Percentiles rank a stretch among this genome's conserved stretches.
Evolutionary conservation across 2,888 invertebrate genomes (phyloP).

Genomic region (Arge pagana): DNA sequence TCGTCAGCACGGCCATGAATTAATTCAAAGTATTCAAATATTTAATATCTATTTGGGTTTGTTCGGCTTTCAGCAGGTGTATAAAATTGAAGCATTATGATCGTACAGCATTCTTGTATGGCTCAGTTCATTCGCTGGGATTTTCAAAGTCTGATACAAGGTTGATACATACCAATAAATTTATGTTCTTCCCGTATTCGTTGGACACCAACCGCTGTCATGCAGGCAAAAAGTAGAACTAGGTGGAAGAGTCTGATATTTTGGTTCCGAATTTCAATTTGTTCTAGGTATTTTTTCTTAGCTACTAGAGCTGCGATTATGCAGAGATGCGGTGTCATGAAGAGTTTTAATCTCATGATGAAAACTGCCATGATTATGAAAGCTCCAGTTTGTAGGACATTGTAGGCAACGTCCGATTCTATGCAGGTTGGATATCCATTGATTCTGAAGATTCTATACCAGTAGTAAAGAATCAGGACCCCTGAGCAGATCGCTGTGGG

Average conservation of each 20-base stretch:
- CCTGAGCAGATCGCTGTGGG: slow-evolving; percentile 63
- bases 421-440: slow-evolving; percentile 54
- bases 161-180: slow-evolving; percentile 55
- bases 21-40: too few species aligned
- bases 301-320: slow-evolving; percentile 72
- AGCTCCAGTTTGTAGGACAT: slow-evolving; percentile 71
- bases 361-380: slow-evolving; percentile 75
- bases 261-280: slow-evolving; percentile 54
- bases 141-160: too few species aligned
- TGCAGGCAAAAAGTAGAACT: slow-evolving; percentile 60
- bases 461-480: slow-evolving; percentile 54
- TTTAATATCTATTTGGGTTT: too few species aligned
- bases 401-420: slow-evolving; percentile 70
- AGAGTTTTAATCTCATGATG: slow-evolving; percentile 78
- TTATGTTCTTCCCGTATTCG: slow-evolving; percentile 62
- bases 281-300: slow-evolving; percentile 63
- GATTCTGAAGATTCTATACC: slow-evolving; percentile 49
- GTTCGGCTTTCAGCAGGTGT: too few species aligned
- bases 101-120: too few species aligned
- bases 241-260: slow-evolving; percentile 57
- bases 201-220: slow-evolving; percentile 62
- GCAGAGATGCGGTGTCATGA: slow-evolving; percentile 79
- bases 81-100: too few species aligned
- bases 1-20: too few species aligned
- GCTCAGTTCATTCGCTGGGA: too few species aligned